phyloP scores from a whole-genome alignment of 2,888 invertebrate genomes.

The Agrenia bidenticulata region DNA sequence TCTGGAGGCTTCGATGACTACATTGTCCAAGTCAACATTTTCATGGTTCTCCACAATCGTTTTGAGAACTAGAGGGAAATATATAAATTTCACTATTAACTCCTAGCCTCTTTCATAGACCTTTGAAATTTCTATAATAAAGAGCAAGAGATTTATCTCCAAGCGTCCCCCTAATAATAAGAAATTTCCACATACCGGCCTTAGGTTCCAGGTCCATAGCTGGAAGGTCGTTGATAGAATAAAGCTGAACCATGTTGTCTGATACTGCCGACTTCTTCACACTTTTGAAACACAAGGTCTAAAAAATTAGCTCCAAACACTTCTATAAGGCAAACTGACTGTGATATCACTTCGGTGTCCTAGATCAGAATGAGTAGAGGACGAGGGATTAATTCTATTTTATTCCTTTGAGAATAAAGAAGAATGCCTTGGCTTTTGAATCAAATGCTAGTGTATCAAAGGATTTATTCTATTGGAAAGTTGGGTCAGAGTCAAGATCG shows the following conservation, averaged over 20 bases:
- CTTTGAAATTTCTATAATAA: neutral
- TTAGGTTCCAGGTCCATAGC: constrained; percentile 5
- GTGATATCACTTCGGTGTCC: neutral
- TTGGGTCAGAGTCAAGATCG: constrained; percentile 20
- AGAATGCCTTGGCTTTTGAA: constrained; percentile 1
- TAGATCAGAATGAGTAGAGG: neutral
- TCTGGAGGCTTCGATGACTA: constrained; percentile 37
- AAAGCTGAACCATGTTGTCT: constrained; percentile 14
- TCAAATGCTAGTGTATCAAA: neutral
- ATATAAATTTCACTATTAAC: too few species aligned
- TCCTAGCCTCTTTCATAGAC: neutral
- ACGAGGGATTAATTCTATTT: neutral
- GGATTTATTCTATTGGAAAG: neutral
- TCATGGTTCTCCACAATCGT: constrained; percentile 38
- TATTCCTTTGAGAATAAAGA: neutral
- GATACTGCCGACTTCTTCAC: too few species aligned
- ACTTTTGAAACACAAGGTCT: neutral
- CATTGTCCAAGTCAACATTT: constrained; percentile 40
- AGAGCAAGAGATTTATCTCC: neutral
- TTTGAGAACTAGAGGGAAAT: constrained; percentile 32
- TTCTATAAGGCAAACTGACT: too few species aligned
- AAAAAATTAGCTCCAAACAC: too few species aligned
- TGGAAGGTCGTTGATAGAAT: constrained; percentile 4
- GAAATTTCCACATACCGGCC: neutral
- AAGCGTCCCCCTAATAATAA: neutral